Evolutionary conservation across 1,140 invertebrate genomes (phyloP).

Genomic region (Steinernema khuongi): DNA sequence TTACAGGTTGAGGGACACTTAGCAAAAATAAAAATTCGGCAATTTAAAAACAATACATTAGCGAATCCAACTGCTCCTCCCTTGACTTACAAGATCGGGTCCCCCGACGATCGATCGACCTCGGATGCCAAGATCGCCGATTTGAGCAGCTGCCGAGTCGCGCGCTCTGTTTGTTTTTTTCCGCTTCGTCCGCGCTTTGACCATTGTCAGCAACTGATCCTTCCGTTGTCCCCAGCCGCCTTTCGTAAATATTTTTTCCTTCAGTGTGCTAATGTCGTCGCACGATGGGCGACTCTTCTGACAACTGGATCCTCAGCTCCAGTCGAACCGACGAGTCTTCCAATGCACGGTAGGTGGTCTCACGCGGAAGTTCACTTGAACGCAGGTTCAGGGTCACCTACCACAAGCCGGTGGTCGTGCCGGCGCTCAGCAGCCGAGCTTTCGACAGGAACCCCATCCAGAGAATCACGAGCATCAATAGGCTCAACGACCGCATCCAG

Average conservation of each 20-base stretch:
- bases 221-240: not conserved
- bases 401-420: constrained; percentile 19
- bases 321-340: not conserved
- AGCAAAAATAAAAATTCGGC: too few relatives aligned
- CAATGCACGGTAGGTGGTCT: not conserved
- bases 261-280: not conserved
- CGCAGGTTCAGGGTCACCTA: not conserved
- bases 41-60: too few relatives aligned
- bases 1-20: too few relatives aligned
- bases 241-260: not conserved
- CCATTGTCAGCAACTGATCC: constrained; percentile 1
- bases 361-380: not conserved
- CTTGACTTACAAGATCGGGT: too few relatives aligned
- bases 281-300: not conserved
- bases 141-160: not conserved
- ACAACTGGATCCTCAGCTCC: constrained; percentile 1
- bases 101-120: not conserved
- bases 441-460: not conserved
- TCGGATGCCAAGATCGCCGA: not conserved
- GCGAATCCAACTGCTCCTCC: too few relatives aligned
- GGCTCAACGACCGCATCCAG: constrained; percentile 20
- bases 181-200: not conserved
- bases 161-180: constrained; percentile 8
- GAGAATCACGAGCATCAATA: constrained; percentile 12
- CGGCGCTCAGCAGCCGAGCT: not conserved